These are phyloP conservation scores for Pogonocichla stellata DNA, from an alignment of 2,113 vertebrate species.

Conservation along the genomic window DNA sequence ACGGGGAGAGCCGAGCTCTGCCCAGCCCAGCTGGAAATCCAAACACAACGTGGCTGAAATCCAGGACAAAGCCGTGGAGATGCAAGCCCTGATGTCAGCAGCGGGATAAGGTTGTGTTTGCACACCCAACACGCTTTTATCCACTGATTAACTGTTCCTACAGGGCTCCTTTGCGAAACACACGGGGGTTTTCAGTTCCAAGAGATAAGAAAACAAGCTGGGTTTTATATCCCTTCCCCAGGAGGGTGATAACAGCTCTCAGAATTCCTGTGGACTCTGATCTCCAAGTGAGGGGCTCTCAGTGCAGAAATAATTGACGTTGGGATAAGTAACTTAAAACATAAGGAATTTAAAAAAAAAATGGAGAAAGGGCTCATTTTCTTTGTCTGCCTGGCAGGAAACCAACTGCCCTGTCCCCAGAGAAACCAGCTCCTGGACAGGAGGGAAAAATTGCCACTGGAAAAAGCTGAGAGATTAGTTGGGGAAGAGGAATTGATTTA, in stretches of 20 bases:
- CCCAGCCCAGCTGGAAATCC: not conserved
- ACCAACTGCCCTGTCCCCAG: not conserved
- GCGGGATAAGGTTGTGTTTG: not conserved
- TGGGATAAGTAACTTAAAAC: not conserved
- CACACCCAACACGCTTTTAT: not conserved
- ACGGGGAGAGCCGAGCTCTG: not conserved
- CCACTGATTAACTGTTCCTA: not conserved
- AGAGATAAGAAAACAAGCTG: not conserved
- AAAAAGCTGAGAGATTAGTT: not conserved
- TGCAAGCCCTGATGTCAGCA: not conserved
- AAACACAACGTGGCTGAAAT: rapidly evolving
- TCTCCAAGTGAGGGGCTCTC: not conserved
- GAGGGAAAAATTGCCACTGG: not conserved
- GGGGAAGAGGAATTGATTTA: not conserved
- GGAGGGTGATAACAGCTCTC: not conserved
- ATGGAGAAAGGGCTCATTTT: not conserved
- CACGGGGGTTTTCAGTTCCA: not conserved
- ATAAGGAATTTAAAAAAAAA: not conserved
- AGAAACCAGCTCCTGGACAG: not conserved
- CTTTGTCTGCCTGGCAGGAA: not conserved
- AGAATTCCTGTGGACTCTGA: not conserved
- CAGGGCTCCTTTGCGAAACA: not conserved
- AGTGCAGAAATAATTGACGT: not conserved
- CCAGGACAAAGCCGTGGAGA: not conserved
- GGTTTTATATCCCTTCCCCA: not conserved